phyloP scores from a whole-genome alignment of 2,797 vertebrate species.

The Rousettus madagascariensis region DNA sequence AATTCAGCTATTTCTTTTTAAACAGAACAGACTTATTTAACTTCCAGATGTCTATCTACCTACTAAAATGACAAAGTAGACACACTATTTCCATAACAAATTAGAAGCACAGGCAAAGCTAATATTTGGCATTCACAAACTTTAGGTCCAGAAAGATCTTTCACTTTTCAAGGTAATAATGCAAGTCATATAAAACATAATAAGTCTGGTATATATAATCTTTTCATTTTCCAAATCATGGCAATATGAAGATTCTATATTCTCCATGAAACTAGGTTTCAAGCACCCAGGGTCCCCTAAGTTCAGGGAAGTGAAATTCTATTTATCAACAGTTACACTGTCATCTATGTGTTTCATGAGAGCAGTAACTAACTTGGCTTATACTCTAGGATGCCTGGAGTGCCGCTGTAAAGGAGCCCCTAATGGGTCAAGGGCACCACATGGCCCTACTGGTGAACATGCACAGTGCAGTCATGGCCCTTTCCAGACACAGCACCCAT shows the following conservation, averaged over 20 bases:
- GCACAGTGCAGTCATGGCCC: not conserved
- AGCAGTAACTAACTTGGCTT: not conserved
- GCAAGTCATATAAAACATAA: not conserved
- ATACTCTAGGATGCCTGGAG: not conserved
- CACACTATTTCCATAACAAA: not conserved
- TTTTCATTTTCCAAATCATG: no score
- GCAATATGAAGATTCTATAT: no score
- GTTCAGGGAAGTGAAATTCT: not conserved
- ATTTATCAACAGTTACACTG: not conserved
- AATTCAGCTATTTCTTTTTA: not conserved
- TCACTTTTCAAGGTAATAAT: not conserved
- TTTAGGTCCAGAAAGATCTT: not conserved
- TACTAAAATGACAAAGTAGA: not conserved
- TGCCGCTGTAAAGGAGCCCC: not conserved
- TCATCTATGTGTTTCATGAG: not conserved
- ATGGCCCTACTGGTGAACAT: not conserved
- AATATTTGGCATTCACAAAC: not conserved
- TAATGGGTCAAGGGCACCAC: not conserved
- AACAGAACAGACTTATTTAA: not conserved
- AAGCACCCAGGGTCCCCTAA: not conserved
- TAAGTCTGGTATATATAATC: not conserved
- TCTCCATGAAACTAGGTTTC: no score
- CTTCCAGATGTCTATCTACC: not conserved
- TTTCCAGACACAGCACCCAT: not conserved
- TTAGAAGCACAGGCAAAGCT: not conserved